phyloP scores from a whole-genome alignment of 2,888 invertebrate genomes.

The Ormyrus labotus region DNA sequence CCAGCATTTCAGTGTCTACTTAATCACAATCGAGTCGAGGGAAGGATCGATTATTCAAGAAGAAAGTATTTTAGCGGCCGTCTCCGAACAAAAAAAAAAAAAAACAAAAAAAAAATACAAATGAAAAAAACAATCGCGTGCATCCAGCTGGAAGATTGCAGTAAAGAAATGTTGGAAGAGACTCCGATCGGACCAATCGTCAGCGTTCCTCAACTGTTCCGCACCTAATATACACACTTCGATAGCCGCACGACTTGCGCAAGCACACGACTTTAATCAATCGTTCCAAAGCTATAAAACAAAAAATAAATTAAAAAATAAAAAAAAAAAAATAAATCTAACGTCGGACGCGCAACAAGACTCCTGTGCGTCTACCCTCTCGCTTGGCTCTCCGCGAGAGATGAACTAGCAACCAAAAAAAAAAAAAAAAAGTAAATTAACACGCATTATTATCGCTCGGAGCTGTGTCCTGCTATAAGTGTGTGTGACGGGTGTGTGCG shows the following conservation, averaged over 20 bases:
- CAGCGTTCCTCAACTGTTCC: slow-evolving; percentile 54
- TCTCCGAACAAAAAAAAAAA: not conserved
- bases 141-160: too few species aligned
- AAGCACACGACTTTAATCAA: slow-evolving; percentile 22
- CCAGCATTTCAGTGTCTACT: slow-evolving; percentile 53
- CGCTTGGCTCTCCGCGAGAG: too few species aligned
- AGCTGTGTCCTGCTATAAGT: slow-evolving; percentile 40
- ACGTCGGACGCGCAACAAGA: too few species aligned
- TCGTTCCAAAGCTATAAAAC: too few species aligned
- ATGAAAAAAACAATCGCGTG: not conserved
- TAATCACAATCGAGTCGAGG: slow-evolving; percentile 35
- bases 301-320: too few species aligned
- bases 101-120: not conserved
- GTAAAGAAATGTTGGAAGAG: slow-evolving; percentile 23
- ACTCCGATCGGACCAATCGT: slow-evolving; percentile 56
- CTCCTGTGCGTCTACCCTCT: too few species aligned
- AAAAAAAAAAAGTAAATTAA: not conserved
- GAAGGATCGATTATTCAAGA: slow-evolving; percentile 1
- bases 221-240: slow-evolving; percentile 37
- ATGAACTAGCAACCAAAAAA: too few species aligned
- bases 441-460: slow-evolving; percentile 8
- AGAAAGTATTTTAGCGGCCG: slow-evolving; percentile 32
- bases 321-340: too few species aligned
- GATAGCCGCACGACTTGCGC: slow-evolving; percentile 46
- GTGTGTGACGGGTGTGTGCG: not conserved